Conservation (phyloP, 2,888 invertebrate genomes). For the Drosophila rellima region DNA sequence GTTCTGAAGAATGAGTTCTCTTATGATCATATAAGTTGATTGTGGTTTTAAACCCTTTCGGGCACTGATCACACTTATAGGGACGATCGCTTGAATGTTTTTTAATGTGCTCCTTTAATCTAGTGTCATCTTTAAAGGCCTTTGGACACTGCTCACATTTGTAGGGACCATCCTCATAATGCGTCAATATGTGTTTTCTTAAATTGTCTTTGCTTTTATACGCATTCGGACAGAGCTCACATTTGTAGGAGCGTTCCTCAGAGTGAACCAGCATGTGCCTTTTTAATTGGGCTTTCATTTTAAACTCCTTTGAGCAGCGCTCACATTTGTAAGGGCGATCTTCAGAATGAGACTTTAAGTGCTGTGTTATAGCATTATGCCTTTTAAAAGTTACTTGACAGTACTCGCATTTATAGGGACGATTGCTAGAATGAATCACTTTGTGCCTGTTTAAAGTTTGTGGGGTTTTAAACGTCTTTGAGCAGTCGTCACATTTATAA, state of each 20-base stretch:
- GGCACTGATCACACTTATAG: neutral
- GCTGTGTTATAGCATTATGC: neutral
- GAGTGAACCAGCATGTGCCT: neutral
- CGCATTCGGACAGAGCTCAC: neutral
- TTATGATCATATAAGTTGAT: neutral
- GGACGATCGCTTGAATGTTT: too few species aligned
- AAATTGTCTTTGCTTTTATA: too few species aligned
- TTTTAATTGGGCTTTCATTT: neutral
- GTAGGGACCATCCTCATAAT: neutral
- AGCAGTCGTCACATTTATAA: neutral
- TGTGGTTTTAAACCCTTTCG: neutral
- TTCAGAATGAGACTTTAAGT: neutral
- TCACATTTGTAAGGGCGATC: slow-evolving; percentile 4
- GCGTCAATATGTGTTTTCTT: too few species aligned
- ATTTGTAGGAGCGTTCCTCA: neutral
- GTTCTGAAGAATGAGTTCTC: neutral
- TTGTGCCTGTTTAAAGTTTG: neutral
- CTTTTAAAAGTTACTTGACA: neutral
- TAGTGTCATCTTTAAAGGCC: too few species aligned
- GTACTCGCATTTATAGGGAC: neutral
- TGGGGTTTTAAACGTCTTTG: neutral
- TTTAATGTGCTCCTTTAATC: too few species aligned
- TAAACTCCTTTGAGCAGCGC: neutral
- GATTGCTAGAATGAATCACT: neutral
- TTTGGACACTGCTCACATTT: neutral